Conservation (phyloP, 2,888 invertebrate species). For the Hydrotaea diabolus region DNA sequence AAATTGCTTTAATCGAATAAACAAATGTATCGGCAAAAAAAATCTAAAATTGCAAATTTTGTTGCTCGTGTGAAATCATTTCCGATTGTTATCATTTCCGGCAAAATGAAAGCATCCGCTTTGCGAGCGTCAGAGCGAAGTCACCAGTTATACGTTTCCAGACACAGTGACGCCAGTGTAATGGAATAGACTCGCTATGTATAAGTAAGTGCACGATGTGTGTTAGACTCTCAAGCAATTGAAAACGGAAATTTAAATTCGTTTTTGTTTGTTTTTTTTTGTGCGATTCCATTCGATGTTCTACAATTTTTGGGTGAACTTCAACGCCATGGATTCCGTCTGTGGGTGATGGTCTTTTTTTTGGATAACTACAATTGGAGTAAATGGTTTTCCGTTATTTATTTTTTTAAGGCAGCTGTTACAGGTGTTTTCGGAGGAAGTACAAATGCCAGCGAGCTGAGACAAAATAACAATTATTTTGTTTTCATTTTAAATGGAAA, state of each 20-base stretch:
- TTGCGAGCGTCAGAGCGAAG: neutral
- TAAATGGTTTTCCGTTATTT: neutral
- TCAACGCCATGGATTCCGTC: neutral
- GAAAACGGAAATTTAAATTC: slow-evolving; percentile 58
- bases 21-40: slow-evolving; percentile 12
- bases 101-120: slow-evolving; percentile 43
- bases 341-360: neutral
- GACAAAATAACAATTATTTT: neutral
- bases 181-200: neutral
- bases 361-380: neutral
- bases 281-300: slow-evolving; percentile 20
- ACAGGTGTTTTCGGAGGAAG: slow-evolving; percentile 21
- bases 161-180: slow-evolving; percentile 10
- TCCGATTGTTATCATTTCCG: slow-evolving; percentile 60
- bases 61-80: slow-evolving; percentile 54
- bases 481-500: neutral
- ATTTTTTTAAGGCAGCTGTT: slow-evolving; percentile 1
- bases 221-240: slow-evolving; percentile 38
- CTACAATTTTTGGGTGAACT: neutral
- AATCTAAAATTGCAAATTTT: slow-evolving; percentile 17
- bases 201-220: neutral
- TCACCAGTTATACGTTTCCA: slow-evolving; percentile 13
- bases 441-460: slow-evolving; percentile 17
- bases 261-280: slow-evolving; percentile 27
- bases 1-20: slow-evolving; percentile 14